A percentile compares a stretch with the other conserved stretches of the same genome.
phyloP scores from a whole-genome alignment of 2,797 vertebrate genomes.

The Anguilla megastoma region DNA sequence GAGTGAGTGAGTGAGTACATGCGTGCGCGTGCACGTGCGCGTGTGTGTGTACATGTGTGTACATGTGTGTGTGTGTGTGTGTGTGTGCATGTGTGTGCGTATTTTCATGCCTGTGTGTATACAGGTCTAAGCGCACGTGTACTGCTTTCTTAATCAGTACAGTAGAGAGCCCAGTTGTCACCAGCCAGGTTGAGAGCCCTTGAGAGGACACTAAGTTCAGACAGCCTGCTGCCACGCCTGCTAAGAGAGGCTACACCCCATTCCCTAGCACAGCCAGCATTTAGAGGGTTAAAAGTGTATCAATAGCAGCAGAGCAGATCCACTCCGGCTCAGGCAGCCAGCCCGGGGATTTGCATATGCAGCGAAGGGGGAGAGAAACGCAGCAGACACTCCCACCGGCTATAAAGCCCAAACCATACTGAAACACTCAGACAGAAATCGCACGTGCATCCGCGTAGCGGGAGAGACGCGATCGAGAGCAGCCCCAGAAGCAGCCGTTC shows the following conservation, averaged over 20 bases:
- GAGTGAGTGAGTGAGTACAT: neutral
- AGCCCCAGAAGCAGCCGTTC: slow-evolving; percentile 1
- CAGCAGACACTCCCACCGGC: slow-evolving; percentile 57
- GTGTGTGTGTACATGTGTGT: neutral
- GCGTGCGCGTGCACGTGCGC: neutral
- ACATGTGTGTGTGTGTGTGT: neutral
- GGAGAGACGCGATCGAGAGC: slow-evolving; percentile 34
- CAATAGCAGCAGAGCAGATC: slow-evolving; percentile 34
- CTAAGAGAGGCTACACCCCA: neutral
- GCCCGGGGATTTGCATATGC: slow-evolving; percentile 56
- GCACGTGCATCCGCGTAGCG: slow-evolving; percentile 54
- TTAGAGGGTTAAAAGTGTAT: slow-evolving; percentile 40
- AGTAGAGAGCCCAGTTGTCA: neutral
- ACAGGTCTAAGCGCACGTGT: neutral
- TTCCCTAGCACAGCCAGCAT: slow-evolving; percentile 1
- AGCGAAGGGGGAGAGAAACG: slow-evolving; percentile 33
- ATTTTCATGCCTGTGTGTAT: neutral
- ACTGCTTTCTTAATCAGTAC: neutral
- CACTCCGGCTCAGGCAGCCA: slow-evolving; percentile 44
- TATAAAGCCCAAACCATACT: slow-evolving; percentile 58
- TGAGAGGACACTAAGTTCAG: neutral
- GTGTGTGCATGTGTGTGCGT: neutral
- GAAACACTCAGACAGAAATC: slow-evolving; percentile 55
- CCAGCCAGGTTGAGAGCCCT: neutral
- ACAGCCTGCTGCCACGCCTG: neutral